These are phyloP conservation scores for Malurus melanocephalus DNA, from an alignment of 2,113 vertebrate genomes.

Conservation along the genomic window DNA sequence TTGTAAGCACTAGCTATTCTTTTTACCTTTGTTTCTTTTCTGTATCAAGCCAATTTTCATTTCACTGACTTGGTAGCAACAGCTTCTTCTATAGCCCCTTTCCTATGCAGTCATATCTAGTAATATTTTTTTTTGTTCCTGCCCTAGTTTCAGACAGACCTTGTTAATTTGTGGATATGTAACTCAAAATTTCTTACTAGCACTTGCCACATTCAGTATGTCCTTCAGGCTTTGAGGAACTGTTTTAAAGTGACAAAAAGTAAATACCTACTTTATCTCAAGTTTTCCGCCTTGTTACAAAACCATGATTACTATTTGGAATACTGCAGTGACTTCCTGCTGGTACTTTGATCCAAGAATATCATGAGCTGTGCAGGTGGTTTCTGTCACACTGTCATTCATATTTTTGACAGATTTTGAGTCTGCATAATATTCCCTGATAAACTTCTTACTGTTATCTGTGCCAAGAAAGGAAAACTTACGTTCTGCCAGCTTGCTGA, in stretches of 20 bases:
- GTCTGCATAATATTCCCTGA: constrained; percentile 47
- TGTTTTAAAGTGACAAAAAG: not conserved
- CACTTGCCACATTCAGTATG: not conserved
- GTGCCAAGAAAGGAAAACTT: constrained; percentile 44
- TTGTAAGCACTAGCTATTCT: not conserved
- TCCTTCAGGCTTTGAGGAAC: not conserved
- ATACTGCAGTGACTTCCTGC: constrained; percentile 29
- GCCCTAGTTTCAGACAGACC: not conserved
- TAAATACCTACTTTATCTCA: not conserved
- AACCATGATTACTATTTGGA: constrained; percentile 19
- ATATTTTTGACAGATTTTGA: constrained; percentile 54
- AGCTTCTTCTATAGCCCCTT: not conserved
- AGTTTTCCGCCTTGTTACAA: constrained; percentile 24
- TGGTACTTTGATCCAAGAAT: constrained; percentile 43
- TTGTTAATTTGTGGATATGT: not conserved
- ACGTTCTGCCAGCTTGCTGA: constrained; percentile 46
- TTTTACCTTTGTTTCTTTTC: not conserved
- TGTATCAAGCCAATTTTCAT: not conserved
- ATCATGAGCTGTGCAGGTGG: constrained; percentile 51
- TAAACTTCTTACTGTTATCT: constrained; percentile 42
- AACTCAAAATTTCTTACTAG: not conserved
- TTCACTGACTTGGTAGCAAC: not conserved
- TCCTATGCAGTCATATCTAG: not conserved
- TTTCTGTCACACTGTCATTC: constrained; percentile 52
- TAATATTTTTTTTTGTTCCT: not conserved